Percentiles rank a stretch among this genome's conserved stretches.
Conservation (phyloP, 2,888 invertebrate species). For the Kryphioiulus occultus region DNA sequence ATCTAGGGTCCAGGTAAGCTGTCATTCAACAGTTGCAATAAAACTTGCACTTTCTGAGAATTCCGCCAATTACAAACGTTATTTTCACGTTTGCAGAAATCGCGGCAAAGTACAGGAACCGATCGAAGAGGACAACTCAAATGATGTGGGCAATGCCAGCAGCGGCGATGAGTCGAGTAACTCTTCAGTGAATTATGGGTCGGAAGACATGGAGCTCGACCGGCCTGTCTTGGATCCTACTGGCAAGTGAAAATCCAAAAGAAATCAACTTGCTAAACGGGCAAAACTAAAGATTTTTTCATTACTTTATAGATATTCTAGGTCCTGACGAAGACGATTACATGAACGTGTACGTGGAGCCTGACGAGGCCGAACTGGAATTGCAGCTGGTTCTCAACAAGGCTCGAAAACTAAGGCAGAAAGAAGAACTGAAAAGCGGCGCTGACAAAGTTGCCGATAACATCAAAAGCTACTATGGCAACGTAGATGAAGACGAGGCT, state of each 20-base stretch:
- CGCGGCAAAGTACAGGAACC: not conserved
- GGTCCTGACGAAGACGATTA: conserved; percentile 62
- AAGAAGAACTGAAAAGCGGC: conserved; percentile 58
- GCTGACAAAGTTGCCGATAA: conserved; percentile 44
- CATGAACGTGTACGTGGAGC: conserved; percentile 70
- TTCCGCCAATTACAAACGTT: not conserved
- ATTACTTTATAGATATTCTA: conserved; percentile 59
- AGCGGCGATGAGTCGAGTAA: conserved; percentile 39
- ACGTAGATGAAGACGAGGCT: not conserved
- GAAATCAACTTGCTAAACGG: not conserved
- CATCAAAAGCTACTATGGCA: conserved; percentile 7
- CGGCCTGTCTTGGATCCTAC: not conserved
- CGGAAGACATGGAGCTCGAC: conserved; percentile 51
- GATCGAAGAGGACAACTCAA: conserved; percentile 44
- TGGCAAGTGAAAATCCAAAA: conserved; percentile 30
- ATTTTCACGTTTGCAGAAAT: not conserved
- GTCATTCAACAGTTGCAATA: not conserved
- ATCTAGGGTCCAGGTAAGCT: conserved; percentile 51
- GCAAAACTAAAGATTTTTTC: not conserved
- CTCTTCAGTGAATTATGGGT: not conserved
- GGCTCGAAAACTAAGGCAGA: conserved; percentile 74
- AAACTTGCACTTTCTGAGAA: not conserved
- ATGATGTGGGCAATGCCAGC: not conserved
- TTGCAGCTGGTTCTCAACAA: conserved; percentile 73
- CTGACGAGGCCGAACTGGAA: conserved; percentile 77